Evolutionary conservation across 1,140 invertebrate genomes (phyloP).

Genomic region (Heliconius nattereri): DNA sequence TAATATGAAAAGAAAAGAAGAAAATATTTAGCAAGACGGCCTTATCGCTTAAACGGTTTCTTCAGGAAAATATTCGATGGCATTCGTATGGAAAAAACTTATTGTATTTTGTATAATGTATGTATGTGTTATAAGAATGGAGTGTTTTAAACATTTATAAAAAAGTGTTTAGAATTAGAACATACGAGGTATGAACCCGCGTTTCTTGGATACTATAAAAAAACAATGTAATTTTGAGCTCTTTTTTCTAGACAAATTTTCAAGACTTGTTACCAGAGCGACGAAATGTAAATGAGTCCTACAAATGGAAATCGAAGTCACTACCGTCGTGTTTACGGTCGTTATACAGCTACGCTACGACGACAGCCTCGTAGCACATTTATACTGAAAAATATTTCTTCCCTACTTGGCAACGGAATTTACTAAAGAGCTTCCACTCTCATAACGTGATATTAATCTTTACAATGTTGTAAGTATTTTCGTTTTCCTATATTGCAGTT

Average conservation of each 20-base stretch:
- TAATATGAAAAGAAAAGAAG: not conserved
- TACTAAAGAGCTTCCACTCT: not conserved
- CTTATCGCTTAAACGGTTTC: slow-evolving; percentile 11
- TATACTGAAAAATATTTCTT: not conserved
- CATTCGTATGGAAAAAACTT: not conserved
- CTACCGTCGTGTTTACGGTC: not conserved
- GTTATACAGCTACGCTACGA: not conserved
- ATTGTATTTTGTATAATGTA: no score
- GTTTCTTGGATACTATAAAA: no score
- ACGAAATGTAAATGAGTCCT: no score
- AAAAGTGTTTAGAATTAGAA: no score
- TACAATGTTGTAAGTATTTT: not conserved
- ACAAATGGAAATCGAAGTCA: no score
- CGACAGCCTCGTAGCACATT: not conserved
- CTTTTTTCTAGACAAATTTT: no score
- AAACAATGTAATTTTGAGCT: no score
- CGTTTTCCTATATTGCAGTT: not conserved
- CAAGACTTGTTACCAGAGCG: no score
- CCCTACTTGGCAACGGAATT: not conserved
- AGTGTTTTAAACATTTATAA: no score
- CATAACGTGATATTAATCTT: not conserved
- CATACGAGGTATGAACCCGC: no score
- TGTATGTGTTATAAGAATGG: no score
- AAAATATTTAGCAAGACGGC: not conserved
- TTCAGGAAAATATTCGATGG: not conserved